Conservation (phyloP, 1,140 invertebrate genomes). For the Xylocopa sonorina region DNA sequence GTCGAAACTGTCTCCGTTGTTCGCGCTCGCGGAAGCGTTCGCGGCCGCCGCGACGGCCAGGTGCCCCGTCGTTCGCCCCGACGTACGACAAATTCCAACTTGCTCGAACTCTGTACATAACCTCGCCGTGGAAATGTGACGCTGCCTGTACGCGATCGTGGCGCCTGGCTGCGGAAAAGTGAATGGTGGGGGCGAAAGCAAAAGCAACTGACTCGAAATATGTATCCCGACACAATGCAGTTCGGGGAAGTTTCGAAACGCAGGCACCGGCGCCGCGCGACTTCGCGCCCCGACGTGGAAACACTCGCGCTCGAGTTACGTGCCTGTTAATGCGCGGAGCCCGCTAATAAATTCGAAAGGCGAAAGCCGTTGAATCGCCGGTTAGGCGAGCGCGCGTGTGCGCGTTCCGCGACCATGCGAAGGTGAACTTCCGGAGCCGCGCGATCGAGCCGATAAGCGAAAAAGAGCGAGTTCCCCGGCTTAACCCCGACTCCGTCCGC, state of each 20-base stretch:
- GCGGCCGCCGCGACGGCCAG: constrained; percentile 60
- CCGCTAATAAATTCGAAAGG: constrained; percentile 13
- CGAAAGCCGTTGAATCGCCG: not conserved
- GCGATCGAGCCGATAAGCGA: too few species aligned
- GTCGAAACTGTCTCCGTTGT: constrained; percentile 34
- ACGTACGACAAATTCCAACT: constrained; percentile 68
- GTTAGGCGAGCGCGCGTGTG: not conserved
- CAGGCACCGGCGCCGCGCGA: not conserved
- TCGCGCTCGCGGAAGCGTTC: constrained; percentile 26
- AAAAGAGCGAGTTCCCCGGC: too few species aligned
- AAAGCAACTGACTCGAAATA: constrained; percentile 21
- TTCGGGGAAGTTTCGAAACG: not conserved
- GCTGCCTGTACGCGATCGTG: not conserved
- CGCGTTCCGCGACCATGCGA: too few species aligned
- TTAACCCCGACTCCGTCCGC: too few species aligned
- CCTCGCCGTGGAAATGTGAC: constrained; percentile 21
- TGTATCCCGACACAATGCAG: constrained; percentile 1
- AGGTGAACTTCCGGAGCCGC: too few species aligned
- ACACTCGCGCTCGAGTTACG: constrained; percentile 13
- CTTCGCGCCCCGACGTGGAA: not conserved
- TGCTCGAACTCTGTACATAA: constrained; percentile 54
- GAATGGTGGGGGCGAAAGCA: not conserved
- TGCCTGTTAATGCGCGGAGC: not conserved
- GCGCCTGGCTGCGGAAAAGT: constrained; percentile 11
- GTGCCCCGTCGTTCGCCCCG: constrained; percentile 62